These are phyloP conservation scores for Microcebus ravelobensis DNA, from an alignment of 2,113 vertebrate species.

Conservation along the genomic window DNA sequence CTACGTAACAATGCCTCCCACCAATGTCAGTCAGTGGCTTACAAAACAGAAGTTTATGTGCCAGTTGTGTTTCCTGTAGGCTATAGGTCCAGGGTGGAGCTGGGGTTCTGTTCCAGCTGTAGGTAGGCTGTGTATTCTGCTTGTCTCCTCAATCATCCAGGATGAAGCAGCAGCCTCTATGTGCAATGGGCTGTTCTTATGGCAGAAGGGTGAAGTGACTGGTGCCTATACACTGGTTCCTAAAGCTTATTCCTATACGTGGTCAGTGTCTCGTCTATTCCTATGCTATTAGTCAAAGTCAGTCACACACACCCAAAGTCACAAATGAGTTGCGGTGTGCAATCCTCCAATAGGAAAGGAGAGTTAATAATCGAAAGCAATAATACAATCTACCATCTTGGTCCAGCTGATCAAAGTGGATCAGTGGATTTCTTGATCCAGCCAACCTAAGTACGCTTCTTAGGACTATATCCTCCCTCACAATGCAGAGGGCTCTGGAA, in stretches of 20 bases:
- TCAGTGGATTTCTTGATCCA: too few relatives aligned
- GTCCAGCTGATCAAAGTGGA: not conserved
- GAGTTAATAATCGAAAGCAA: not conserved
- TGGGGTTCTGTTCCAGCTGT: not conserved
- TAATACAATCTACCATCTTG: not conserved
- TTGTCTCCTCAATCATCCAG: not conserved
- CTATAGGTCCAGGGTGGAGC: not conserved
- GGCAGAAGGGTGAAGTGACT: not conserved
- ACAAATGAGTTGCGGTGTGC: not conserved
- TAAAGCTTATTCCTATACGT: not conserved
- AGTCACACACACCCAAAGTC: not conserved
- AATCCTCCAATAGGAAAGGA: not conserved
- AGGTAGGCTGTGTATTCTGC: fast-evolving
- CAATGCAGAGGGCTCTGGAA: not conserved
- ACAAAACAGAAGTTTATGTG: not conserved
- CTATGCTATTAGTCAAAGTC: not conserved
- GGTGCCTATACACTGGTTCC: not conserved
- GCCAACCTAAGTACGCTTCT: not conserved
- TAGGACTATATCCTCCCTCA: not conserved
- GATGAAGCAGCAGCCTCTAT: not conserved
- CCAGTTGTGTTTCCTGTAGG: not conserved
- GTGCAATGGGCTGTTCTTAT: not conserved
- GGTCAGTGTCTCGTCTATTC: not conserved
- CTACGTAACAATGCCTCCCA: not conserved
- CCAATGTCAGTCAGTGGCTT: not conserved